phyloP scores from a whole-genome alignment of 2,888 invertebrate species.

The Charanyca ferruginea region DNA sequence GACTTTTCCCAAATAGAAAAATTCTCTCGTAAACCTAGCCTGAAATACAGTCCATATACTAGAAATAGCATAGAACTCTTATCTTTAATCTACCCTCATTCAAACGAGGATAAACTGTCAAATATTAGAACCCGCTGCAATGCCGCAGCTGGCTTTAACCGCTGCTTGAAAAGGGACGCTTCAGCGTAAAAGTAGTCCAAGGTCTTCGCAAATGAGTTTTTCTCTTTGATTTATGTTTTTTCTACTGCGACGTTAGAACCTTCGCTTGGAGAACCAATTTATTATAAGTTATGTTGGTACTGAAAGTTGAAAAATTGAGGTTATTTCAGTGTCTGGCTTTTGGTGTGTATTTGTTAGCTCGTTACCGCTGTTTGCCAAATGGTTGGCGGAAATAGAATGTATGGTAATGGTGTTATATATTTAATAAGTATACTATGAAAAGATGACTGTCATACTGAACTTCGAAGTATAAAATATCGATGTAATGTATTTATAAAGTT shows the following conservation, averaged over 20 bases:
- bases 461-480: too few species aligned
- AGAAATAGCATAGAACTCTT: background rate
- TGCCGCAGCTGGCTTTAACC: slow-evolving; percentile 47
- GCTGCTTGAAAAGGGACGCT: slow-evolving; percentile 29
- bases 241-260: slow-evolving; percentile 27
- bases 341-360: background rate
- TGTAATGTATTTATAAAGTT: too few species aligned
- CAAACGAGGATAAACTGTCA: background rate
- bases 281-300: slow-evolving; percentile 33
- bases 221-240: slow-evolving; percentile 58
- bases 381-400: background rate
- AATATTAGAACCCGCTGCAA: slow-evolving; percentile 20
- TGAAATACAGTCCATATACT: background rate
- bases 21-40: background rate
- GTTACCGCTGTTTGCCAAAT: slow-evolving; percentile 9
- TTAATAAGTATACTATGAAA: too few species aligned
- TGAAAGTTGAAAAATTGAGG: slow-evolving; percentile 27
- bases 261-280: slow-evolving; percentile 38
- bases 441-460: too few species aligned
- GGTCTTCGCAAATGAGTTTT: slow-evolving; percentile 53
- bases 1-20: background rate
- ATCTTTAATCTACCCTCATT: slow-evolving; percentile 6
- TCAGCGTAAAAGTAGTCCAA: slow-evolving; percentile 48
- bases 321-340: slow-evolving; percentile 26
- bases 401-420: too few species aligned